A percentile compares a stretch with the other conserved stretches of the same genome.
Conservation (phyloP, 1,140 invertebrate species). For the Portunus trituberculatus region DNA sequence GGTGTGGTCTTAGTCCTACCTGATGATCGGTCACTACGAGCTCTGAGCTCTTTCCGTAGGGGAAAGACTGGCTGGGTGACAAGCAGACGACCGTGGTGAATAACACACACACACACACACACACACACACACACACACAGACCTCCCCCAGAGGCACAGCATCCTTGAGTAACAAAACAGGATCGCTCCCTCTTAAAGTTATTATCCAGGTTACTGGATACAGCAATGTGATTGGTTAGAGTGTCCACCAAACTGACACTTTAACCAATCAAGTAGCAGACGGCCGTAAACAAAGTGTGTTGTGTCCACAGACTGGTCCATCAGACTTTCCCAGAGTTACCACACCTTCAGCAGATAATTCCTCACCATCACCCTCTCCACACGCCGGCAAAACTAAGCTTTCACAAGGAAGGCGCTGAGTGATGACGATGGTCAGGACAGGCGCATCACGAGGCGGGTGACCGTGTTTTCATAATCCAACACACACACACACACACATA, state of each 20-base stretch:
- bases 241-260: constrained; percentile 27
- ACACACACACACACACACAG: neutral
- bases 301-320: constrained; percentile 24
- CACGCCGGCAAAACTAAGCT: too few relatives aligned
- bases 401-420: too few relatives aligned
- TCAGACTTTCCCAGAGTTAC: too few relatives aligned
- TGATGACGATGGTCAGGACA: neutral
- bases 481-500: neutral
- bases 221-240: constrained; percentile 24
- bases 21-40: too few relatives aligned
- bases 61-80: too few relatives aligned
- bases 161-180: constrained; percentile 2
- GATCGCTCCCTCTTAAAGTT: constrained; percentile 6
- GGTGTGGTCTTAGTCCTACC: too few relatives aligned
- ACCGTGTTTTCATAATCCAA: neutral
- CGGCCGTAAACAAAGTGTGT: constrained; percentile 43
- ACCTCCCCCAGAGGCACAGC: neutral
- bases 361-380: too few relatives aligned
- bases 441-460: neutral
- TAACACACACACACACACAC: too few relatives aligned
- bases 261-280: constrained; percentile 36
- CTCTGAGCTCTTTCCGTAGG: too few relatives aligned
- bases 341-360: too few relatives aligned
- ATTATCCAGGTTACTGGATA: constrained; percentile 44
- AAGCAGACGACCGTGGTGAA: too few relatives aligned